Evolutionary conservation across 2,113 vertebrate species (phyloP).

Genomic region (Dasyornis broadbenti): DNA sequence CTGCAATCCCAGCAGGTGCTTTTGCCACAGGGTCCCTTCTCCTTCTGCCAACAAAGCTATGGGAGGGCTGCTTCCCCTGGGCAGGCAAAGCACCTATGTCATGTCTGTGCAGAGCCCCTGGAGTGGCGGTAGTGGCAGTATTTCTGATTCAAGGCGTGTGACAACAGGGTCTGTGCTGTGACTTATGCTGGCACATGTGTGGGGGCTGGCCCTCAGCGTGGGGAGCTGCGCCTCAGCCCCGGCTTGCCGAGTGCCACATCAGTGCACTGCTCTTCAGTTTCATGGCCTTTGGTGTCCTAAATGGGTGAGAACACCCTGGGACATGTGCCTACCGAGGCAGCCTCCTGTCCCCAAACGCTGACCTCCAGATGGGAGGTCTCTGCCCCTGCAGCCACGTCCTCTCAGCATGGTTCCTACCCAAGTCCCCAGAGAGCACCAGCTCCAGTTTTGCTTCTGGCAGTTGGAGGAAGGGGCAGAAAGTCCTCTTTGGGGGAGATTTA

Average conservation of each 20-base stretch:
- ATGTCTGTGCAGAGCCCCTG: rapidly evolving
- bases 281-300: not conserved
- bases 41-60: not conserved
- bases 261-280: not conserved
- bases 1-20: not conserved
- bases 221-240: not conserved
- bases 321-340: not conserved
- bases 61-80: not conserved
- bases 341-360: not conserved
- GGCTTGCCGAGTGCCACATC: not conserved
- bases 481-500: not conserved
- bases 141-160: no score
- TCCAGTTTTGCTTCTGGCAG: not conserved
- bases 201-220: rapidly evolving
- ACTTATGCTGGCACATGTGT: rapidly evolving
- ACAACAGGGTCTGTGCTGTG: not conserved
- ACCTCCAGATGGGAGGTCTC: not conserved
- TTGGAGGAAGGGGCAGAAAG: not conserved
- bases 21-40: not conserved
- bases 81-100: rapidly evolving
- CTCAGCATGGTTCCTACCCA: not conserved
- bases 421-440: not conserved
- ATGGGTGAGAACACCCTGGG: not conserved
- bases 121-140: rapidly evolving
- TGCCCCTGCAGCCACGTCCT: not conserved